Conservation (phyloP, 2,888 invertebrate species). For the Prosapia bicincta region DNA sequence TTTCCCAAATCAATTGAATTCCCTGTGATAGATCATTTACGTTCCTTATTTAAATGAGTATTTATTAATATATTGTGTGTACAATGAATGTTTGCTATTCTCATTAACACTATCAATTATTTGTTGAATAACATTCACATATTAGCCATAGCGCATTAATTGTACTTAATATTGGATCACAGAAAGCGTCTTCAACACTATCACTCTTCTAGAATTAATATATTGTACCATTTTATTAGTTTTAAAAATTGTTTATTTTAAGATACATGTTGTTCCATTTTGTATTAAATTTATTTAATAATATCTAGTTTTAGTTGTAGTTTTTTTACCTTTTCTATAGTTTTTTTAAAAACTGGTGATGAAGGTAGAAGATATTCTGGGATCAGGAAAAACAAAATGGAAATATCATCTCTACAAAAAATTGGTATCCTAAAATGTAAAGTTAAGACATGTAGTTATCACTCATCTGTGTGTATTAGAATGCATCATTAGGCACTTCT, state of each 20-base stretch:
- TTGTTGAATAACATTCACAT: not conserved
- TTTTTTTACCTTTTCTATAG: too few species aligned
- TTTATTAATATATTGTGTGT: not conserved
- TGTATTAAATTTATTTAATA: slow-evolving; percentile 2
- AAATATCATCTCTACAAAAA: too few species aligned
- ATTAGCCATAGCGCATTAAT: not conserved
- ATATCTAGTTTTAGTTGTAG: too few species aligned
- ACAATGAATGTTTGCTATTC: not conserved
- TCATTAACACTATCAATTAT: not conserved
- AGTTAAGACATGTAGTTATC: too few species aligned
- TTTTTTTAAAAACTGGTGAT: too few species aligned
- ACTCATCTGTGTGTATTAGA: too few species aligned
- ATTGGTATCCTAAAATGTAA: too few species aligned
- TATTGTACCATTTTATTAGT: not conserved
- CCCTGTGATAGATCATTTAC: not conserved
- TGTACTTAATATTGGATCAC: not conserved
- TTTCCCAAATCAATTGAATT: not conserved
- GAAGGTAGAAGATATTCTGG: too few species aligned
- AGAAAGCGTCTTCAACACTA: not conserved
- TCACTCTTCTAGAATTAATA: not conserved
- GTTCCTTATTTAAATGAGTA: not conserved
- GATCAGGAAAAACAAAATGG: too few species aligned
- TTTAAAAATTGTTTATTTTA: not conserved
- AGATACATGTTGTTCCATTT: not conserved
- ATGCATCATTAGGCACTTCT: too few species aligned